These are phyloP conservation scores for Mycteria americana DNA, from an alignment of 2,797 vertebrate genomes.

Conservation along the genomic window DNA sequence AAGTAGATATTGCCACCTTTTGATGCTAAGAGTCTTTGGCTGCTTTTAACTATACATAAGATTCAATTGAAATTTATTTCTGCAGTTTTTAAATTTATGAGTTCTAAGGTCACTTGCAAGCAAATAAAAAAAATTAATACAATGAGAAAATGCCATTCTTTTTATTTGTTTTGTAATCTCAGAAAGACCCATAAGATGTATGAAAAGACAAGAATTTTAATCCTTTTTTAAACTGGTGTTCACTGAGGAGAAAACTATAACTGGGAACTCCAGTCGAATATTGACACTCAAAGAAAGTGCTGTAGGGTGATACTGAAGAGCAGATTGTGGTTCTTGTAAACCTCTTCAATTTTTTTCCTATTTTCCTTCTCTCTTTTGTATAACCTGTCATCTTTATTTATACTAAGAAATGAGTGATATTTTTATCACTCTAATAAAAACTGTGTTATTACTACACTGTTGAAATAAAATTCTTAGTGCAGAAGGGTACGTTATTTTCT, in stretches of 20 bases:
- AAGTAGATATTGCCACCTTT: conserved; percentile 3
- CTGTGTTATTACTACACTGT: not conserved
- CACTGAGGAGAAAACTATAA: not conserved
- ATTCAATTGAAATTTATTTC: not conserved
- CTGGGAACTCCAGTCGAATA: not conserved
- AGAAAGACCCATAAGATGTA: not conserved
- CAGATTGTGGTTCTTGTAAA: not conserved
- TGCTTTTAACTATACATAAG: not conserved
- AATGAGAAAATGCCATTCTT: not conserved
- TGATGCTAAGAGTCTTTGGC: not conserved
- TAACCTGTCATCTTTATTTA: conserved; percentile 23
- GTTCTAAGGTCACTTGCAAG: not conserved
- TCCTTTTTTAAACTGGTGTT: not conserved
- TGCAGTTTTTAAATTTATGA: not conserved
- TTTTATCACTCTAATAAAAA: conserved; percentile 38
- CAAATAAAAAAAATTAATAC: not conserved
- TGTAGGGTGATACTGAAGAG: not conserved
- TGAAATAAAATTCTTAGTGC: conserved; percentile 8
- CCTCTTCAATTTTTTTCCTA: not conserved
- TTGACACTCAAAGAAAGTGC: not conserved
- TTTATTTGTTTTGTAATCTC: conserved; percentile 4
- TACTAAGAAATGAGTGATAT: not conserved
- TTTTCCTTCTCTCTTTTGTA: not conserved
- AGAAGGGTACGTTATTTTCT: not conserved
- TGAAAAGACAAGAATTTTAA: not conserved